Conservation (phyloP, 2,113 vertebrate genomes). For the Corythornis vintsioides region DNA sequence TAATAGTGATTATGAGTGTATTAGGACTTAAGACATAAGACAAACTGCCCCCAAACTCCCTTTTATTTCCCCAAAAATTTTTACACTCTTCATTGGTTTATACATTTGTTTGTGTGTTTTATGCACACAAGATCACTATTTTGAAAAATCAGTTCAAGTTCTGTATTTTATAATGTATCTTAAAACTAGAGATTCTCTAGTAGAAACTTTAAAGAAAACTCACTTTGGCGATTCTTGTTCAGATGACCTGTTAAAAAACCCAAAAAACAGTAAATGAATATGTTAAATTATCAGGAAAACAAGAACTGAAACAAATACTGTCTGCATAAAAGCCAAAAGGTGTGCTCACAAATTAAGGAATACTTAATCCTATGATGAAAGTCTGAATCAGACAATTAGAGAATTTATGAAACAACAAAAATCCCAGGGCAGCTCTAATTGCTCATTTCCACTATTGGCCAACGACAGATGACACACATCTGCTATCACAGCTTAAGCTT, state of each 20-base stretch:
- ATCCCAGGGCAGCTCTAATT: background rate
- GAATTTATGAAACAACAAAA: background rate
- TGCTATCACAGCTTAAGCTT: background rate
- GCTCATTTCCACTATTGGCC: background rate
- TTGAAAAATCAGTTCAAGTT: background rate
- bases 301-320: background rate
- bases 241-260: slow-evolving; percentile 47
- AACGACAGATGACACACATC: background rate
- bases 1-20: background rate
- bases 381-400: background rate
- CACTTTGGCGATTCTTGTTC: slow-evolving; percentile 74
- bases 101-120: background rate
- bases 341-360: background rate
- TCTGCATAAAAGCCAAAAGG: background rate
- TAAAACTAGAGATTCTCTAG: background rate
- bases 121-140: background rate
- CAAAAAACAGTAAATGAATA: background rate
- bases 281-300: background rate
- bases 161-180: background rate
- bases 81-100: background rate
- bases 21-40: background rate
- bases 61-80: background rate
- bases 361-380: background rate
- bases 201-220: slow-evolving; percentile 38
- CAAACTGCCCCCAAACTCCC: background rate